A percentile compares a stretch with the other conserved stretches of the same genome.
phyloP scores from a whole-genome alignment of 2,113 vertebrate genomes.

The Psittacula cyanocephala region DNA sequence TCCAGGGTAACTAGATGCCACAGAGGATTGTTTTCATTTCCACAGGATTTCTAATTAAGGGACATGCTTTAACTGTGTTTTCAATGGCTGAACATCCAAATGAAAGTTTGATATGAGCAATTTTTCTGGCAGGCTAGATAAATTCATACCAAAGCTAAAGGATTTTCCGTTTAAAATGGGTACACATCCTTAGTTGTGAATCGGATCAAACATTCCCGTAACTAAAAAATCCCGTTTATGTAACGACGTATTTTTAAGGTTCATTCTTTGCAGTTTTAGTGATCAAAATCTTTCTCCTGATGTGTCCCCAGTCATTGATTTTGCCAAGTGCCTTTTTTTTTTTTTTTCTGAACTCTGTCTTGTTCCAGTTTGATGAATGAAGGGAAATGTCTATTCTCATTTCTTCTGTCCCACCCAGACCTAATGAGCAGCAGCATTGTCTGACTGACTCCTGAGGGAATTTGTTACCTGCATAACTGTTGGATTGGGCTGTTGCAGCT shows the following conservation, averaged over 20 bases:
- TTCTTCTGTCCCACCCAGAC: constrained; percentile 55
- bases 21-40: constrained; percentile 48
- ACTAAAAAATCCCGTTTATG: constrained; percentile 33
- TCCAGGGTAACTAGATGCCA: constrained; percentile 45
- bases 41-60: constrained; percentile 43
- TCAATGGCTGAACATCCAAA: constrained; percentile 45
- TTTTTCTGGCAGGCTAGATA: constrained; percentile 47
- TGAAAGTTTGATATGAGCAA: constrained; percentile 64
- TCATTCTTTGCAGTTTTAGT: constrained; percentile 6
- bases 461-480: constrained; percentile 25
- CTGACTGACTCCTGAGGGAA: constrained; percentile 22
- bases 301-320: constrained; percentile 31
- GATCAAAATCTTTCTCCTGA: constrained; percentile 26
- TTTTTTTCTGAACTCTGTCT: constrained; percentile 1
- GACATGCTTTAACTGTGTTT: constrained; percentile 42
- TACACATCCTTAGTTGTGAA: constrained; percentile 32
- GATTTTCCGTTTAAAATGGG: constrained; percentile 57
- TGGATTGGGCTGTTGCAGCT: neutral
- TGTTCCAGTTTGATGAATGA: constrained; percentile 52
- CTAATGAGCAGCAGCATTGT: constrained; percentile 55
- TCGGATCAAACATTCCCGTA: neutral
- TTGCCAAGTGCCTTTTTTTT: neutral
- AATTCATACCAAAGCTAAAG: constrained; percentile 61
- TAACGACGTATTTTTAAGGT: constrained; percentile 33
- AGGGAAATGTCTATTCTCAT: constrained; percentile 52